A percentile compares a stretch with the other conserved stretches of the same genome.
phyloP scores from a whole-genome alignment of 2,888 invertebrate species.

The Griposia aprilina region DNA sequence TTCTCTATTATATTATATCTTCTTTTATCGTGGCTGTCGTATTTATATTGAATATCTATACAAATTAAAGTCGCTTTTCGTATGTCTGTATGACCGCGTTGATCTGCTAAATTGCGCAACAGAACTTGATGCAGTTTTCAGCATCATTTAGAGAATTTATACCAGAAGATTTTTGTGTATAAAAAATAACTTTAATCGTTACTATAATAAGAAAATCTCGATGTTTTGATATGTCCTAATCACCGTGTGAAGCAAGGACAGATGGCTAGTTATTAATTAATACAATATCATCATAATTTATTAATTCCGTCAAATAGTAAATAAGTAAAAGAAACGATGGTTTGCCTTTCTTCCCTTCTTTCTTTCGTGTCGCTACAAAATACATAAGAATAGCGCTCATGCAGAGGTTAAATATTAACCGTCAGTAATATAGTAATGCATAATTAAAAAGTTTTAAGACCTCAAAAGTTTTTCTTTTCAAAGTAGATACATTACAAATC shows the following conservation, averaged over 20 bases:
- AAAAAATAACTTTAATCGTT: background rate
- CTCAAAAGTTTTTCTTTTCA: too few relatives aligned
- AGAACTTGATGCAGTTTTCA: background rate
- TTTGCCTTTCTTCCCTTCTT: background rate
- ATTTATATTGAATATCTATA: background rate
- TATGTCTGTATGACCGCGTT: background rate
- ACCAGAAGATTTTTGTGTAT: background rate
- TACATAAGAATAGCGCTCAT: background rate
- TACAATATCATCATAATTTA: background rate
- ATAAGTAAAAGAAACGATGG: background rate
- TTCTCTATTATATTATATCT: background rate
- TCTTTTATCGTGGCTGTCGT: background rate
- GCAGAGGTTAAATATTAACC: background rate
- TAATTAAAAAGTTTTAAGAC: background rate
- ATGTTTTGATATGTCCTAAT: background rate
- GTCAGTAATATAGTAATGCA: background rate
- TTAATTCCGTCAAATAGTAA: background rate
- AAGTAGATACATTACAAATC: too few relatives aligned
- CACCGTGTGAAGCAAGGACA: background rate
- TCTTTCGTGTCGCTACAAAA: too few relatives aligned
- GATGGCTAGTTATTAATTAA: background rate
- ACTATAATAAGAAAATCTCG: background rate
- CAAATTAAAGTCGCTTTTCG: background rate
- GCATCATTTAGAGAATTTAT: background rate
- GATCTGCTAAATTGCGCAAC: background rate